Evolutionary conservation across 2,888 invertebrate species (phyloP), one percentile per base, ranked within the genome.

Genomic region (Matsumyia berberina): DNA sequence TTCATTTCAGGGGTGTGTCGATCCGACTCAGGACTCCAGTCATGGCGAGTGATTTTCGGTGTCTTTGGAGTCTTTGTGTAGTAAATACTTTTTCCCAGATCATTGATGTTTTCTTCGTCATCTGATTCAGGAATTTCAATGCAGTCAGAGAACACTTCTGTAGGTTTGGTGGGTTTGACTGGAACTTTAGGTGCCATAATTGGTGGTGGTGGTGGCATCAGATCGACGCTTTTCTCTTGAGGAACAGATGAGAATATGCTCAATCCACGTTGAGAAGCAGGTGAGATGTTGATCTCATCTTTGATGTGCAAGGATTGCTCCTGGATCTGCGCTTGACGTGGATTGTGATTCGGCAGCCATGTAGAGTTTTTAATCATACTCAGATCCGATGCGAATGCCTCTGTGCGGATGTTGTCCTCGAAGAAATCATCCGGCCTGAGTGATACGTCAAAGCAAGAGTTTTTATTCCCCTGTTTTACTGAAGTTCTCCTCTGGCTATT

Each of bases 291-390:
- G 0, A 55, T 33, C 60, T 88, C 87, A 8, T 74, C 66, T 49
- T 88, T 88, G 5, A 88, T 88, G 44, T 88, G 88, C 11, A 88
- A 1, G 0, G 88, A 88, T 17, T 86, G 58, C 29, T 87, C 87
- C 53, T 86, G 81, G 57, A 88, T 83, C 77, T 87, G 87, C 11
- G 78, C 51, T 12, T 79, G 55, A n/a, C 58, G 73, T 11, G 62
- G 42, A 1, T 51, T 35, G 37, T 86, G 86, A 57, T 81, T 86
- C n/a, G 89, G 88, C 31, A 91, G 55, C 86, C 89, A 86, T 1
- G 91, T 91, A 0, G 91, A 91, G 64, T 90, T 91, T 70, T 89
- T 90, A 2, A 91, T 91, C 87, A 88, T 89, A 60, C 90, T 90
- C 0, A 89, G 73, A 58, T 91, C 89, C 8, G 88, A 87, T 7